Evolutionary conservation across 2,113 vertebrate species (phyloP).

Genomic region (Glaucomys volans): DNA sequence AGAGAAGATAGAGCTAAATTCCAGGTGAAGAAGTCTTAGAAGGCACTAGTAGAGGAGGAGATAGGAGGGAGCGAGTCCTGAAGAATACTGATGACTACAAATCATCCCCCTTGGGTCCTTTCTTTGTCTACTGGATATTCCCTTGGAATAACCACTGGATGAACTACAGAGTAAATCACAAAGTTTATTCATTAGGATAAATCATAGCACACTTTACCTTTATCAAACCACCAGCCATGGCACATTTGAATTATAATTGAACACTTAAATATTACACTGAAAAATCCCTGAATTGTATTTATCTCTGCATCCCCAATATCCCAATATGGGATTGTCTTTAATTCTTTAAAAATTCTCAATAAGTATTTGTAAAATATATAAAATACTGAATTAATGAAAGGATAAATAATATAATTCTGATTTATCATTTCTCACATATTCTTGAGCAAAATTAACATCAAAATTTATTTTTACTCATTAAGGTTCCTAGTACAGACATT

Average conservation of each 20-base stretch:
- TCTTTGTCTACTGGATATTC: not conserved
- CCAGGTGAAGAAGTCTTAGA: not conserved
- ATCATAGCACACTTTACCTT: not conserved
- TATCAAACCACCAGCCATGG: not conserved
- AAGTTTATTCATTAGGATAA: not conserved
- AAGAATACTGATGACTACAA: not conserved
- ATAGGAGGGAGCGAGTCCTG: accelerated
- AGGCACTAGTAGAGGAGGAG: not conserved
- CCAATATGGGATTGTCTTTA: not conserved
- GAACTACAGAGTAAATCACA: not conserved
- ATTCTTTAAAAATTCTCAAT: not conserved
- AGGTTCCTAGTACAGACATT: constrained; percentile 17
- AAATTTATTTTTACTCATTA: constrained; percentile 62
- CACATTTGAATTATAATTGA: not conserved
- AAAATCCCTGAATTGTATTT: not conserved
- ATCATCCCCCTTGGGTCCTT: not conserved
- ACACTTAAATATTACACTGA: not conserved
- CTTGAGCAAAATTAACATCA: constrained; percentile 27
- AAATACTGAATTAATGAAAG: constrained; percentile 22
- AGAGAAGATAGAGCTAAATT: not conserved
- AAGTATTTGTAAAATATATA: not conserved
- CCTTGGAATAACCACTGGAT: not conserved
- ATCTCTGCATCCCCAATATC: not conserved
- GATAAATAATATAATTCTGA: not conserved
- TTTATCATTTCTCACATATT: constrained; percentile 37